These are phyloP conservation scores for Ernsta delagoae DNA, from an alignment of 2,888 invertebrate genomes.

Conservation along the genomic window DNA sequence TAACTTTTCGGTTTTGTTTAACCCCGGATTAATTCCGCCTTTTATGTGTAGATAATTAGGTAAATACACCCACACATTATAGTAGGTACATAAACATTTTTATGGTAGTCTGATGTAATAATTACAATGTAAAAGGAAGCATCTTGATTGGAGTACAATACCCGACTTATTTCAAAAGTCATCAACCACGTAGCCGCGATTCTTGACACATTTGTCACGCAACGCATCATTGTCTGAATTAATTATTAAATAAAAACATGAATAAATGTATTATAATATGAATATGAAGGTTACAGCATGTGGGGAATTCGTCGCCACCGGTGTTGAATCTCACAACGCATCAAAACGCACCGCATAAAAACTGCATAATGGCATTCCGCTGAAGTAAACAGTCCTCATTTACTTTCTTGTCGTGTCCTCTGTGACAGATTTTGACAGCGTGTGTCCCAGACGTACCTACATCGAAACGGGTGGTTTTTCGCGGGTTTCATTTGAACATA, in stretches of 20 bases:
- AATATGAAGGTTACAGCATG: constrained; percentile 46
- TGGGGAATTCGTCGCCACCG: constrained; percentile 60
- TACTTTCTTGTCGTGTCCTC: constrained; percentile 47
- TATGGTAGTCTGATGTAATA: no score
- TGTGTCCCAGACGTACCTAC: constrained; percentile 37
- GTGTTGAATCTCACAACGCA: constrained; percentile 55
- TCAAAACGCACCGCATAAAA: constrained; percentile 45
- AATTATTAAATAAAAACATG: constrained; percentile 46
- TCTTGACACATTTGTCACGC: constrained; percentile 41
- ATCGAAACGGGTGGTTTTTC: constrained; percentile 42
- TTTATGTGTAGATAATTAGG: no score
- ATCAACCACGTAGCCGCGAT: constrained; percentile 27
- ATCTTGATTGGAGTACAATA: constrained; percentile 34
- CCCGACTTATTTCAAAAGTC: no score
- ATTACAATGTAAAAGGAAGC: constrained; percentile 18
- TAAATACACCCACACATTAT: no score
- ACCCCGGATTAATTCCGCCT: no score
- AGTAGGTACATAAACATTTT: no score
- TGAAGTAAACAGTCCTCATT: constrained; percentile 56
- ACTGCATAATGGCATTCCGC: constrained; percentile 58
- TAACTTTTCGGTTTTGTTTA: no score
- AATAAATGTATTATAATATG: constrained; percentile 43
- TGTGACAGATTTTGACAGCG: constrained; percentile 48
- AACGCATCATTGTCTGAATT: constrained; percentile 36
- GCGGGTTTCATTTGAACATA: constrained; percentile 25